Evolutionary conservation across 2,888 invertebrate genomes (phyloP), one percentile per base, ranked within the genome.

Genomic region (Sinhomidia bicolor): DNA sequence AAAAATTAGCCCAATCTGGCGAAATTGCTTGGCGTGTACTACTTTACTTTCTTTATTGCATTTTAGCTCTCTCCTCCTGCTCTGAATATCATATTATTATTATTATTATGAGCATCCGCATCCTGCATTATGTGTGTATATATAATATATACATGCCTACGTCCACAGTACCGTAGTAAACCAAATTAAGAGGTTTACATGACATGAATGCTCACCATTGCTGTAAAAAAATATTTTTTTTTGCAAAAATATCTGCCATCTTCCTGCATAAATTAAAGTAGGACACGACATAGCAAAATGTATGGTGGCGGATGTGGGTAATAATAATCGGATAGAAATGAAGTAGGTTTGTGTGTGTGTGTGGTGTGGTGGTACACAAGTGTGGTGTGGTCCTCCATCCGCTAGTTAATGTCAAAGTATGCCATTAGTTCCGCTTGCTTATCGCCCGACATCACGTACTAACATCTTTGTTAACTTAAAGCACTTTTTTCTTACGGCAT

Each of bases 361-460:
- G n/a, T 54, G 7, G 54, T 54, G n/a, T 54, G 14, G 10, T 5
- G 54, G 12, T 26, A 26, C 14, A 44, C 10, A 44, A 54, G 17
- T n/a, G 54, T 1, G 5, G n/a, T 14, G 17, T 12, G n/a, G n/a
- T 17, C 12, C 54, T 54, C 54, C 54, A 17, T 54, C 54, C 54
- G 17, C 7, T 60, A 60, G 29, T 79, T 85, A 85, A 79, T 85
- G 85, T 85, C 85, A 85, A 79, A 85, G 47, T 26, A 23, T 68
- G 12, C 79, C 85, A 85, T 85, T 85, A 79, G 85, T 85, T 85
- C 85, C 85, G 65, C 85, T 85, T 79, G 85, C 79, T 78, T 85
- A 85, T 85, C 65, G 78, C 54, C 41, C 68, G 36, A 65, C 44
- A 85, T 78, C 54, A 47, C 26, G 76, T 36, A 36, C 76, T 26